Conservation (phyloP, 2,113 vertebrate species). For the Sapayoa aenigma region DNA sequence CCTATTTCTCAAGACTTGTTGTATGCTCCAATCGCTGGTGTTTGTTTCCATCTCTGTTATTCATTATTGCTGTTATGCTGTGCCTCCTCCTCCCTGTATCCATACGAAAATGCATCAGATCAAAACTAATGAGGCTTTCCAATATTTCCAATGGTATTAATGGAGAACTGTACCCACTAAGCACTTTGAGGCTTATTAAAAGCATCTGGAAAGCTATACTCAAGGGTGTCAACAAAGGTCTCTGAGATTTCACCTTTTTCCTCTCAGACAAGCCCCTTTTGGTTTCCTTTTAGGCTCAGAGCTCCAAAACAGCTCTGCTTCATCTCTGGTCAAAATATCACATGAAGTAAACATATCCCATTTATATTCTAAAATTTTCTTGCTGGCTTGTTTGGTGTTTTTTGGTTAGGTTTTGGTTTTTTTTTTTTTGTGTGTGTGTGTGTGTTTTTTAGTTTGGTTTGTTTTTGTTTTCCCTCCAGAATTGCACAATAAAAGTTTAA, state of each 20-base stretch:
- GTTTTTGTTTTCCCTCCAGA: background rate
- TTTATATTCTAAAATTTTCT: background rate
- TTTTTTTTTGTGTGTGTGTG: too few relatives aligned
- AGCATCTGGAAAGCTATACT: background rate
- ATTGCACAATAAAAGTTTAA: constrained; percentile 16
- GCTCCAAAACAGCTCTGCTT: background rate
- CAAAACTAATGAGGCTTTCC: background rate
- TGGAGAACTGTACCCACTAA: background rate
- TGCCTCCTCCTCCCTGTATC: background rate
- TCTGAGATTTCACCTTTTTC: background rate
- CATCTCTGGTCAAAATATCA: background rate
- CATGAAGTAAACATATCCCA: background rate
- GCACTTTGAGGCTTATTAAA: background rate
- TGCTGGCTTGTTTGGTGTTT: background rate
- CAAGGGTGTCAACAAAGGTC: background rate
- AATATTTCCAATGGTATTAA: background rate
- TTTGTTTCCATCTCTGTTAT: background rate
- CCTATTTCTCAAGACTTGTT: background rate
- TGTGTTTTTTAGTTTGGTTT: background rate
- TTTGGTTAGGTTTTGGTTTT: background rate
- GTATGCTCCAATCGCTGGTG: background rate
- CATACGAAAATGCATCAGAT: background rate
- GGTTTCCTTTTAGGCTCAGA: background rate
- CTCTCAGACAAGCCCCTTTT: background rate
- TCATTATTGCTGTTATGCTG: background rate